Evolutionary conservation across 1,140 invertebrate species (phyloP), one percentile per base, ranked within the genome.

Genomic region (Microplitis mediator): DNA sequence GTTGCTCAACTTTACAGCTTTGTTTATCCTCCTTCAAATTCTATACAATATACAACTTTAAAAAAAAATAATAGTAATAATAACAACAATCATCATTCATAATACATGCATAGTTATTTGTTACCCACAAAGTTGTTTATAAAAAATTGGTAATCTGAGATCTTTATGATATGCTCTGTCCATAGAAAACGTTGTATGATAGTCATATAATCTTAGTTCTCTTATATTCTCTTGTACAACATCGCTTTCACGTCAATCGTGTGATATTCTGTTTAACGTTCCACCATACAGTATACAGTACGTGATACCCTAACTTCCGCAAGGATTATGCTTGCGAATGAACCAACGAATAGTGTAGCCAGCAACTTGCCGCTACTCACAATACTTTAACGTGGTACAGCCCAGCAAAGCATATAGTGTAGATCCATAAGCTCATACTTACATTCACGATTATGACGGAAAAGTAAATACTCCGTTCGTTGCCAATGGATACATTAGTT

Each of bases 391-490:
- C 39, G 39, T 45, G 11, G 11, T 45, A 45, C 8, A 45, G 39
- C 39, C 6, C 39, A 45, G 5, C 5, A 45, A 11, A 45, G 11
- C 8, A 45, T 45, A 45, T 11, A 9, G 39, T 11, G 11, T 6
- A 45, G 8, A 45, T 66, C 35, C 14, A 23, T n/a, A 16, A 73
- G 16, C 51, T 61, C 61, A 72, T 76, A 75, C 72, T 71, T 75
- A 71, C 68, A 74, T 74, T 70, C 54, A 58, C 75, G 77, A 82
- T 83, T 82, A 81, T 78, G 76, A 74, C 69, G 72, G 75, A 74
- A 76, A 77, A 67, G 77, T 78, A 80, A 80, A 83, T 80, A 80
- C 74, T 76, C 66, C 73, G 71, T 39, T 63, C 61, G 72, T 74
- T 62, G 64, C 68, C 72, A 76, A 51, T 65, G 56, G 35, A 67